A percentile compares a stretch with the other conserved stretches of the same genome.
phyloP scores from a whole-genome alignment of 2,888 invertebrate species.

The Agrotis exclamationis region DNA sequence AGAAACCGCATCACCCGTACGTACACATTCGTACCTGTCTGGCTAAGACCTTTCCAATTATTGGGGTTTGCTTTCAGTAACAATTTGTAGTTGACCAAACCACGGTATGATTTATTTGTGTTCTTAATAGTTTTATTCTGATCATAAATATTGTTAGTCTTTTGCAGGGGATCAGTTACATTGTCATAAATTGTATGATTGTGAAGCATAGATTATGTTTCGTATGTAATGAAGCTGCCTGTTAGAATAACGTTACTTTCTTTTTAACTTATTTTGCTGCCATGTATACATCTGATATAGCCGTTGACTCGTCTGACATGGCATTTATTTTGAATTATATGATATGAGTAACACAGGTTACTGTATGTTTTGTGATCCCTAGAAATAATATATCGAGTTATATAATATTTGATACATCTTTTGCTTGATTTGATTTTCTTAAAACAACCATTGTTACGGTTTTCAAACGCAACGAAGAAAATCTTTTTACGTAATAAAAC shows the following conservation, averaged over 20 bases:
- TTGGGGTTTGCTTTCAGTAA: slow-evolving; percentile 64
- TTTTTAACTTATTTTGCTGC: slow-evolving; percentile 34
- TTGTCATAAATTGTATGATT: slow-evolving; percentile 27
- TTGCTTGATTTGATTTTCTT: not conserved
- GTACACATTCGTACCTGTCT: slow-evolving; percentile 70
- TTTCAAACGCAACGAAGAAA: not conserved
- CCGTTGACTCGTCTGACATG: slow-evolving; percentile 9
- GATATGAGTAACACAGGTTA: not conserved
- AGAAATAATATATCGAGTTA: not conserved
- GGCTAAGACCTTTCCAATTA: slow-evolving; percentile 71
- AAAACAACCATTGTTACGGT: not conserved
- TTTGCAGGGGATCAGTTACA: slow-evolving; percentile 35
- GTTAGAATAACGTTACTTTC: slow-evolving; percentile 24
- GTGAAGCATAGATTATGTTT: slow-evolving; percentile 48
- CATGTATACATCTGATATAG: slow-evolving; percentile 25
- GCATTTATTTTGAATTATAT: slow-evolving; percentile 18
- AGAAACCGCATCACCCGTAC: slow-evolving; percentile 71
- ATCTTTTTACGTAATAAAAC: not conserved
- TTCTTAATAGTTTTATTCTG: slow-evolving; percentile 51
- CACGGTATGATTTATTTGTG: slow-evolving; percentile 42
- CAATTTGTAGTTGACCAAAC: slow-evolving; percentile 61
- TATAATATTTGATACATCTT: not conserved
- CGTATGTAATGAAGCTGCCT: slow-evolving; percentile 36
- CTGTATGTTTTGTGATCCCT: not conserved
- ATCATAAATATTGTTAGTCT: slow-evolving; percentile 55